Conservation (phyloP, 2,113 vertebrate species). For the Gymnorhina tibicen region DNA sequence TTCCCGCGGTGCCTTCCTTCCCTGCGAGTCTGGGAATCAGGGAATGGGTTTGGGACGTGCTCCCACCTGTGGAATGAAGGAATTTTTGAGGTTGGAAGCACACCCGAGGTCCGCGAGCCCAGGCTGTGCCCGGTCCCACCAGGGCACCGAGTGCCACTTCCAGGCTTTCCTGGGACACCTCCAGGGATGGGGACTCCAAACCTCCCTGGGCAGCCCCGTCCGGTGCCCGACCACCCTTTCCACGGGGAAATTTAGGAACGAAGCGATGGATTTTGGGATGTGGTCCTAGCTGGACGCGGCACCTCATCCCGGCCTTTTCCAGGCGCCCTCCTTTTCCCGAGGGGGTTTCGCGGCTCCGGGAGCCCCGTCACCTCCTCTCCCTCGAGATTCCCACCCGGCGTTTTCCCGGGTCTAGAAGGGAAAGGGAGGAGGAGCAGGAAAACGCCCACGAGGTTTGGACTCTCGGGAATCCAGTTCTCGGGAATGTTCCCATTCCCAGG, state of each 20-base stretch:
- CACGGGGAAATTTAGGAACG: not conserved
- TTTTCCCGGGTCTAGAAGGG: not conserved
- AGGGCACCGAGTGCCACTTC: not conserved
- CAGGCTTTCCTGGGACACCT: not conserved
- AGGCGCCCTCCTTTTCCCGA: not conserved
- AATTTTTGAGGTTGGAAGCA: not conserved
- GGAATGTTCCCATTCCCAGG: not conserved
- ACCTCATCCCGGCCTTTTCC: not conserved
- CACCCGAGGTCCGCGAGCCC: not conserved
- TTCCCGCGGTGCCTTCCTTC: not conserved
- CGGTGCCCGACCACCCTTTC: not conserved
- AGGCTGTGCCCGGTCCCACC: not conserved
- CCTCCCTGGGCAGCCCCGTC: too few species aligned
- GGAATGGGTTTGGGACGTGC: not conserved
- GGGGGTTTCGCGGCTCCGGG: not conserved
- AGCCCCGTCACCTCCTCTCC: not conserved
- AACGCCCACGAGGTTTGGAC: accelerated
- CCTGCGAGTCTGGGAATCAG: not conserved
- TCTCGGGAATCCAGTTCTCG: too few species aligned
- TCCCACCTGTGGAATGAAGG: not conserved
- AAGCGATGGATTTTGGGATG: not conserved
- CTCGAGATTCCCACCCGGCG: accelerated
- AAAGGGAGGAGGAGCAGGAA: not conserved
- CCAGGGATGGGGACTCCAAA: not conserved
- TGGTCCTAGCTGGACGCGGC: not conserved